These are phyloP conservation scores for Drosophila yooni DNA, from an alignment of 2,888 invertebrate species.

Conservation along the genomic window DNA sequence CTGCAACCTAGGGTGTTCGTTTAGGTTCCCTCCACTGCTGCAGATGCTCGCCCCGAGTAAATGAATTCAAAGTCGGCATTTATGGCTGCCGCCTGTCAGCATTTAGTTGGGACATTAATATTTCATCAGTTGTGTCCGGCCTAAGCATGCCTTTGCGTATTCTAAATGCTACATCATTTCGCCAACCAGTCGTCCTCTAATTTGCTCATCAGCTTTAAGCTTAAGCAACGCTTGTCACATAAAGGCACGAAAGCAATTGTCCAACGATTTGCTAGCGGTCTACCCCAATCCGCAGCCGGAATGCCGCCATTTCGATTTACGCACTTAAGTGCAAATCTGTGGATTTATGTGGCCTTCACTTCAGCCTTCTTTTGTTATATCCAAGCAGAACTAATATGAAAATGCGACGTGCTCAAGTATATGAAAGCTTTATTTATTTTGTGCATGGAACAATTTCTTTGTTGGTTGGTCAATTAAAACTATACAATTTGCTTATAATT, in stretches of 20 bases:
- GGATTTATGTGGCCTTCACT: constrained; percentile 57
- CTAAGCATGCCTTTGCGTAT: constrained; percentile 55
- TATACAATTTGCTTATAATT: neutral
- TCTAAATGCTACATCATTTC: constrained; percentile 40
- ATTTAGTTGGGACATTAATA: constrained; percentile 59
- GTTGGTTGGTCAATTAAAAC: neutral
- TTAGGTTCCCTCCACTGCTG: neutral
- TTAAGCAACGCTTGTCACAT: constrained; percentile 52
- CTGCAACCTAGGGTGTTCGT: constrained; percentile 40
- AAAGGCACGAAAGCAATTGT: constrained; percentile 19
- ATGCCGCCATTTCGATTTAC: constrained; percentile 52
- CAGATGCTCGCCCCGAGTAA: constrained; percentile 40
- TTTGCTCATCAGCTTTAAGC: constrained; percentile 53
- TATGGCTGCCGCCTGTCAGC: constrained; percentile 31
- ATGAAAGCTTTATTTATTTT: neutral
- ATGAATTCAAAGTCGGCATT: constrained; percentile 66
- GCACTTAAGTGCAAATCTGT: constrained; percentile 60
- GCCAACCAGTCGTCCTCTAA: constrained; percentile 38
- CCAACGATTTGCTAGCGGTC: constrained; percentile 9
- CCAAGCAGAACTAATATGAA: neutral
- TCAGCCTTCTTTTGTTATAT: neutral
- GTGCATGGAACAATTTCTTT: neutral
- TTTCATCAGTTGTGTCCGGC: constrained; percentile 56
- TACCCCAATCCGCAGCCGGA: neutral
- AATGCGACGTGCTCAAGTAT: too few relatives aligned